Evolutionary conservation across 1,140 invertebrate species (phyloP), one percentile per base, ranked within the genome.

Genomic region (Lethocerus indicus): DNA sequence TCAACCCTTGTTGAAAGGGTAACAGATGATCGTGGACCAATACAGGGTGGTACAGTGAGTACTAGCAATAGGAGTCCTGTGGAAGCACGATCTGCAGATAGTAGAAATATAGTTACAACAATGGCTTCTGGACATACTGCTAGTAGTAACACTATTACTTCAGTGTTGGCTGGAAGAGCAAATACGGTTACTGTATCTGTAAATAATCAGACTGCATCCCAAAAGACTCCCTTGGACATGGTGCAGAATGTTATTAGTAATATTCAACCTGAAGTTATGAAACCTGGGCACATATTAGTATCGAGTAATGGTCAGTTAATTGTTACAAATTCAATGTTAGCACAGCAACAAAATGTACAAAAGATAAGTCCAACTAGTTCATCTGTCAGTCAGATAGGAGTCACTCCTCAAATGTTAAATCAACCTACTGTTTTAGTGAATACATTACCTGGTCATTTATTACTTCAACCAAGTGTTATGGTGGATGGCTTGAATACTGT

Each of bases 161-260:
- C 81, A 16, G 80, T 83, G 4, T 61, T 83, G 37, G 79, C 81
- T 12, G 81, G 81, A 20, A 71, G 76, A 61, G 73, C 80, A 1
- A 81, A 81, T 54, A 83, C 81, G 0, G 75, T 75, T 2, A 81
- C 78, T 0, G 77, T 81, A 3, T 79, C 82, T 6, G 73, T 82
- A 36, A 80, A 78, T 35, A 54, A 54, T 41, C 52, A 51, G 32
- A 40, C 51, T 39, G 49, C 54, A 23, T 47, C 52, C 40, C 72
- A 78, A 4, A 83, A 83, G 60, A 79, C 81, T 26, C 81, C 81
- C 58, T n/a, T 83, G 20, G 81, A 84, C 66, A 83, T 83, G 79
- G 80, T 83, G 1, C 81, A 84, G 60, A 83, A 76, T 62, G 79
- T 83, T 16, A 81, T 84, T 20, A 82, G 80, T 53, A 82, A 75